Base-by-base conservation (phyloP, 2,888 invertebrate species). In the Eretmocerus hayati region DNA sequence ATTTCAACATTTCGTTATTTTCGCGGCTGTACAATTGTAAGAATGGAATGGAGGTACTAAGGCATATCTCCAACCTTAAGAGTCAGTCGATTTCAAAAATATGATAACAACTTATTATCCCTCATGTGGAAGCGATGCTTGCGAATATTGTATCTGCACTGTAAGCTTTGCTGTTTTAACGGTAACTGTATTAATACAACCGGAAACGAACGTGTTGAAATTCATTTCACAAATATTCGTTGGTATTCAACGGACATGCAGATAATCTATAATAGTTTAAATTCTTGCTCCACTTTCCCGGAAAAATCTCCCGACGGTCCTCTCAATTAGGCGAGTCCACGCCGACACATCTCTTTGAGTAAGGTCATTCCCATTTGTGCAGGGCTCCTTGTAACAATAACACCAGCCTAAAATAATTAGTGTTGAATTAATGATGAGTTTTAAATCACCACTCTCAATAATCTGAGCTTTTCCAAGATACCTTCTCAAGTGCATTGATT, bases 321-420 rank as follows among this genome's bases (percentile, higher is more conserved):
- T 61, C 59, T 63, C 23, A 58, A 62, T 63, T 55, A 72, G 50
- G 66, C 71, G 48, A 75, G 62, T 50, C 74, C 85, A 73, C 85
- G 78, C 73, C 87, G 83, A 69, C 86, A 85, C 91, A 92, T 91
- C 76, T 89, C 90, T 76, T 90, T 90, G 59, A 84, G 74, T 62
- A 96, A 79, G 72, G 89, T 87, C 48, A 80, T 81, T 42, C 96
- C 96, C 90, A 97, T 91, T 76, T 94, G 89, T 56, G 96, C 96
- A 13, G 95, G 96, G 59, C 94, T 95, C 74, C 87, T 86, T 31
- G 93, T 91, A 11, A 97, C 95, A 63, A 90, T 85, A 19, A 95
- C 96, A 60, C 92, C 91, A 56, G 95, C 95, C 75, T 80, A 58
- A 36, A 71, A 70, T 49, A 56, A 47, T 57, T 52, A 44, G n/a